Evolutionary conservation across 2,113 vertebrate genomes (phyloP).

Genomic region (Pelobates fuscus): DNA sequence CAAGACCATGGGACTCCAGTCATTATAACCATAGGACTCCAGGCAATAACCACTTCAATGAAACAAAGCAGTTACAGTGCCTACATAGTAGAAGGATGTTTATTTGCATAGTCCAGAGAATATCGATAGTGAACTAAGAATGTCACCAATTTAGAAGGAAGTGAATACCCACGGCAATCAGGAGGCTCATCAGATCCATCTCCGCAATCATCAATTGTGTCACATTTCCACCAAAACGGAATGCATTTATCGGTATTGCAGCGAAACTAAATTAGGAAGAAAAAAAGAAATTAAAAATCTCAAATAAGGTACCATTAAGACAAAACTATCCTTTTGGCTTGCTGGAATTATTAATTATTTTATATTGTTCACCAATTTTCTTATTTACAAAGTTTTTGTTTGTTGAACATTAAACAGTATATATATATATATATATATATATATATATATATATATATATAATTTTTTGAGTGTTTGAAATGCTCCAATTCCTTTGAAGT

Average conservation of each 20-base stretch:
- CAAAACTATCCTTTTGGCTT: background rate
- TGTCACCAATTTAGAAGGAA: background rate
- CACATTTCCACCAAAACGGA: slow-evolving; percentile 99
- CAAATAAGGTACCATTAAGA: slow-evolving; percentile 21
- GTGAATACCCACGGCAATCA: slow-evolving; percentile 87
- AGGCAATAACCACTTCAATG: no score
- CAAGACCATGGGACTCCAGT: no score
- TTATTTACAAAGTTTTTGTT: background rate
- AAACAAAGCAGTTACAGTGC: no score
- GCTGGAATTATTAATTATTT: slow-evolving; percentile 1
- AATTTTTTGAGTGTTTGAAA: slow-evolving; percentile 24
- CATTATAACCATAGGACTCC: no score
- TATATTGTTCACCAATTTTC: background rate
- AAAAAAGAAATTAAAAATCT: background rate
- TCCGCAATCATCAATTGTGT: slow-evolving; percentile 95
- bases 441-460: background rate
- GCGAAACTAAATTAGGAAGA: slow-evolving; percentile 79
- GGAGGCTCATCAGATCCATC: slow-evolving; percentile 94
- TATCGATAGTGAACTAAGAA: no score
- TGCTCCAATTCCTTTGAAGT: slow-evolving; percentile 31
- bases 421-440: slow-evolving; percentile 4
- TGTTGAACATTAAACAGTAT: no score
- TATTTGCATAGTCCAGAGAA: no score
- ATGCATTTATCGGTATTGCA: slow-evolving; percentile 98
- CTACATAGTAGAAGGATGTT: no score